phyloP scores from a whole-genome alignment of 2,113 vertebrate species.

The Athene cunicularia region DNA sequence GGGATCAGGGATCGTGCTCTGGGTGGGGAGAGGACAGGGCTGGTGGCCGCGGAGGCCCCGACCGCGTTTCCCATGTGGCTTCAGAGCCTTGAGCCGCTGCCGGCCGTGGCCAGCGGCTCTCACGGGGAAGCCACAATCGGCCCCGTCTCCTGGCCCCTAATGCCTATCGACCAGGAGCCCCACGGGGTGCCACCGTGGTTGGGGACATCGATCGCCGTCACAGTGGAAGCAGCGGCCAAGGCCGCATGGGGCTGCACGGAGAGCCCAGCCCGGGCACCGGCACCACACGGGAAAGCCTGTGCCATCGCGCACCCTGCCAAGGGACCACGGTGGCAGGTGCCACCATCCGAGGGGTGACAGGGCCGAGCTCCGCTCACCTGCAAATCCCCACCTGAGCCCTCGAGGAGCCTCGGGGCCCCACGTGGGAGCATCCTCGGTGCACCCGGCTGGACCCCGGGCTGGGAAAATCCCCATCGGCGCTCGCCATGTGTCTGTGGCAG shows the following conservation, averaged over 20 bases:
- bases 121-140: background rate
- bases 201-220: background rate
- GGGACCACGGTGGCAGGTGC: fast-evolving
- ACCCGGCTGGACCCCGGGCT: fast-evolving
- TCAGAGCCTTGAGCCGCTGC: background rate
- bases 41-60: background rate
- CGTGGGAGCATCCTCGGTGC: fast-evolving
- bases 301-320: fast-evolving
- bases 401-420: fast-evolving
- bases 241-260: fast-evolving
- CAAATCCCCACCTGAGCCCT: background rate
- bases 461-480: background rate
- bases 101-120: background rate
- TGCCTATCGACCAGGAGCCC: background rate
- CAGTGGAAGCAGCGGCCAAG: background rate
- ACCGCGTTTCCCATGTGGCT: background rate
- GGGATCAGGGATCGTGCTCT: background rate
- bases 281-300: fast-evolving
- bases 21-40: background rate
- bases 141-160: background rate
- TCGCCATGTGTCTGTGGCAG: fast-evolving
- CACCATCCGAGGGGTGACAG: fast-evolving
- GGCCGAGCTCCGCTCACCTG: background rate
- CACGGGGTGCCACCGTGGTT: background rate
- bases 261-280: background rate